Evolutionary conservation across 2,113 vertebrate genomes (phyloP), one percentile per base, ranked within the genome.

Genomic region (Ranitomeya variabilis): DNA sequence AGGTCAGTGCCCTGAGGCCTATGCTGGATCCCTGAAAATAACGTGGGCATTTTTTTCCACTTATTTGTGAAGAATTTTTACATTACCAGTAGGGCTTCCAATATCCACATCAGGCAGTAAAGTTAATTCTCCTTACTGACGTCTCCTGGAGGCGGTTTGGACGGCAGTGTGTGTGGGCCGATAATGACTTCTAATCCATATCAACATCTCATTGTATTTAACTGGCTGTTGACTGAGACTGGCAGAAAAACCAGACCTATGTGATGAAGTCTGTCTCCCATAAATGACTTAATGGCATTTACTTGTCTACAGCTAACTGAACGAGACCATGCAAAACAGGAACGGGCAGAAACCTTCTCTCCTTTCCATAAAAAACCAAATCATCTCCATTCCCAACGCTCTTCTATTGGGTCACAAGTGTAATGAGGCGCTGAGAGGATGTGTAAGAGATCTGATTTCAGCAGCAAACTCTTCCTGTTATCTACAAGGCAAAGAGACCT

Each of bases 401-500:
- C 6, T 31, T 76, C 11, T 37, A 51, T 52, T 54, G n/a, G 69
- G 21, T 54, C 67, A 64, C 59, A 83, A 51, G 51, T 52, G 73
- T 64, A 76, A 81, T 60, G 78, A 81, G 80, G 57, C 59, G 21
- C 59, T 77, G 55, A 77, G 71, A 52, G 87, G 51, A 83, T 89
- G 76, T 77, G 57, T 45, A 89, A 23, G 45, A 54, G 77, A 83
- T 89, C 87, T 84, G 11, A 67, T 89, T 89, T 84, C 80, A 66
- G 31, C 18, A 26, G 12, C n/a, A 67, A n/a, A 52, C 69, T 76
- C 26, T 66, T 13, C 64, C 31, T 84, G 45, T 84, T 84, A 84
- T 83, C 80, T 84, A 74, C 26, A 54, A 64, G 59, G 71, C 23
- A 73, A 12, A 82, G 59, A 66, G 59, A 83, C 57, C 57, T 54